These are phyloP conservation scores for Alcis repandata DNA, from an alignment of 2,888 invertebrate species.

Conservation along the genomic window DNA sequence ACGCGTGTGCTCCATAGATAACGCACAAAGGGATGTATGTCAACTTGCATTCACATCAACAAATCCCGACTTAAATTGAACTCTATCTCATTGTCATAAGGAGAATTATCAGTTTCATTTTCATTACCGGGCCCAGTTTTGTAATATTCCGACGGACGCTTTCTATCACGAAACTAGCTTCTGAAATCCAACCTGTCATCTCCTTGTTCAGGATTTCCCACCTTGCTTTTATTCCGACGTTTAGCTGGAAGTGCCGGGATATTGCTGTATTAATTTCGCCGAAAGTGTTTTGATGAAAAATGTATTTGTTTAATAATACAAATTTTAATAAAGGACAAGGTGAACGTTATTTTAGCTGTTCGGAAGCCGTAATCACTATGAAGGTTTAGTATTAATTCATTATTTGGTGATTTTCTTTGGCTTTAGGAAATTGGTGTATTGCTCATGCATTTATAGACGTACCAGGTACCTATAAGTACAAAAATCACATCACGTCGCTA, in stretches of 20 bases:
- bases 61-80: slow-evolving; percentile 46
- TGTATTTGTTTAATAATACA: slow-evolving; percentile 12
- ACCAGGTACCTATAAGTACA: background rate
- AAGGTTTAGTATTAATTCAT: slow-evolving; percentile 7
- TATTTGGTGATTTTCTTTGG: background rate
- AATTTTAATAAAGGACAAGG: slow-evolving; percentile 24
- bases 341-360: slow-evolving; percentile 8
- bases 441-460: background rate
- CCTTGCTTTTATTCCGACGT: slow-evolving; percentile 44
- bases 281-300: slow-evolving; percentile 16
- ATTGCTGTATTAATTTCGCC: slow-evolving; percentile 36
- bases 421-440: slow-evolving; percentile 4
- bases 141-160: slow-evolving; percentile 36
- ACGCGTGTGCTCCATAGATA: slow-evolving; percentile 63
- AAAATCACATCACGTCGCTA: background rate
- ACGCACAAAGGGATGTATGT: slow-evolving; percentile 59
- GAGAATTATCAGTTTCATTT: slow-evolving; percentile 40
- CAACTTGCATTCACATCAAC: slow-evolving; percentile 44
- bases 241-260: slow-evolving; percentile 26
- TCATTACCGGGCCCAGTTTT: slow-evolving; percentile 36
- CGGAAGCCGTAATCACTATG: slow-evolving; percentile 6
- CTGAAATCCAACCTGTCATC: slow-evolving; percentile 45
- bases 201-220: slow-evolving; percentile 41
- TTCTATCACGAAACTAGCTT: slow-evolving; percentile 47
- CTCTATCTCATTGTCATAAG: slow-evolving; percentile 46